Percentiles rank a stretch among this genome's conserved stretches.
These are phyloP conservation scores for Hyles euphorbiae DNA, from an alignment of 1,140 invertebrate genomes.

Conservation along the genomic window DNA sequence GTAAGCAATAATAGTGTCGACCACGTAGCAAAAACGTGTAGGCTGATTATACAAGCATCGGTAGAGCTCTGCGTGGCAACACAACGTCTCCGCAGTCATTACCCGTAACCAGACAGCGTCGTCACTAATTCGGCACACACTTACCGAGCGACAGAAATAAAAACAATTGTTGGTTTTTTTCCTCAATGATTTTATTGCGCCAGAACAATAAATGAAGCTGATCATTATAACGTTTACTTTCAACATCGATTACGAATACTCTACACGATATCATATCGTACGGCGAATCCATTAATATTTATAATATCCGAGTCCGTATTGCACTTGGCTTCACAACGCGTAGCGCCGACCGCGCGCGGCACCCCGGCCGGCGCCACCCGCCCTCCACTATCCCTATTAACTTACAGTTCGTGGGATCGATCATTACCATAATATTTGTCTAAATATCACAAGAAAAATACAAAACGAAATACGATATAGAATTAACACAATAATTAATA, in stretches of 20 bases:
- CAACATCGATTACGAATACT: constrained; percentile 73
- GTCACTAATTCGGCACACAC: constrained; percentile 37
- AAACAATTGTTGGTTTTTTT: constrained; percentile 60
- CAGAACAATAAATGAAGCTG: constrained; percentile 74
- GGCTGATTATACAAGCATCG: constrained; percentile 23
- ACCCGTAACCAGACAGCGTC: constrained; percentile 36
- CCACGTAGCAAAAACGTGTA: constrained; percentile 25
- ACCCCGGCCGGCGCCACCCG: constrained; percentile 25
- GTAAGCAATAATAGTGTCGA: constrained; percentile 12
- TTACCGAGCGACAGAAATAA: constrained; percentile 48
- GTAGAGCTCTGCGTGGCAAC: too few species aligned
- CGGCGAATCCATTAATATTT: constrained; percentile 55
- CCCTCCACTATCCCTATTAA: constrained; percentile 59
- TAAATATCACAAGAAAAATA: constrained; percentile 75
- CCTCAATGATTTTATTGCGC: constrained; percentile 73
- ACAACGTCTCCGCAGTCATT: constrained; percentile 9
- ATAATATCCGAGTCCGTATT: constrained; percentile 64
- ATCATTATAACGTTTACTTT: constrained; percentile 74
- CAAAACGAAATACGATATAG: constrained; percentile 71
- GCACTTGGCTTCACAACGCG: constrained; percentile 54
- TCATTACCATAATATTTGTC: constrained; percentile 70
- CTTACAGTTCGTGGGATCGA: constrained; percentile 69
- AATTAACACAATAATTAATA: constrained; percentile 71
- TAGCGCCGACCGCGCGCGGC: constrained; percentile 30
- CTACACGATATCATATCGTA: constrained; percentile 63